These are phyloP conservation scores for Acrocephalus scirpaceus DNA, from an alignment of 2,797 vertebrate genomes.

Conservation along the genomic window DNA sequence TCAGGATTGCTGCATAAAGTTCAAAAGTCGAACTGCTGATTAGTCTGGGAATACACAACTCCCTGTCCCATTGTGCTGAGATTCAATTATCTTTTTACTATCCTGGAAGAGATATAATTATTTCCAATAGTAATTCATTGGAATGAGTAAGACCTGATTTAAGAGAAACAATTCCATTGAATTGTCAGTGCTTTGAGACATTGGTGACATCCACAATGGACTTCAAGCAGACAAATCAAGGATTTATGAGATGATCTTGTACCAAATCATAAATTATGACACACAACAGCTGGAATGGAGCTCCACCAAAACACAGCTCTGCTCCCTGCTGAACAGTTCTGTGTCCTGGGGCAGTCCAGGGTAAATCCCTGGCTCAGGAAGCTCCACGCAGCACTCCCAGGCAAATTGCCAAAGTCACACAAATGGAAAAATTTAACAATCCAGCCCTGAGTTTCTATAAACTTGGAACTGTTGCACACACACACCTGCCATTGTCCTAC, in stretches of 20 bases:
- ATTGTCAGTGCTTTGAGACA: neutral
- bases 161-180: neutral
- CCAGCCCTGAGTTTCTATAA: neutral
- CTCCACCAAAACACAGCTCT: rapidly evolving
- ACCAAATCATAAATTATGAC: neutral
- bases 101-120: neutral
- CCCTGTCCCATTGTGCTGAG: neutral
- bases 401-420: neutral
- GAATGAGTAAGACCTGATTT: neutral
- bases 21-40: neutral
- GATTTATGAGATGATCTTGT: neutral
- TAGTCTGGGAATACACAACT: neutral
- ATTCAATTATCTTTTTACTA: neutral
- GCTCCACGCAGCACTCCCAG: neutral
- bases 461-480: neutral
- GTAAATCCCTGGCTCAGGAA: neutral
- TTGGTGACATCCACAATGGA: rapidly evolving
- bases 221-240: neutral
- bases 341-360: neutral
- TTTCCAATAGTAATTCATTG: neutral
- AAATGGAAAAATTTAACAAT: slow-evolving; percentile 10
- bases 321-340: neutral
- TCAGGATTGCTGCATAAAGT: neutral
- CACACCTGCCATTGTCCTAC: neutral
- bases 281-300: neutral